Conservation (phyloP, 2,797 vertebrate species). For the Anabas testudineus region DNA sequence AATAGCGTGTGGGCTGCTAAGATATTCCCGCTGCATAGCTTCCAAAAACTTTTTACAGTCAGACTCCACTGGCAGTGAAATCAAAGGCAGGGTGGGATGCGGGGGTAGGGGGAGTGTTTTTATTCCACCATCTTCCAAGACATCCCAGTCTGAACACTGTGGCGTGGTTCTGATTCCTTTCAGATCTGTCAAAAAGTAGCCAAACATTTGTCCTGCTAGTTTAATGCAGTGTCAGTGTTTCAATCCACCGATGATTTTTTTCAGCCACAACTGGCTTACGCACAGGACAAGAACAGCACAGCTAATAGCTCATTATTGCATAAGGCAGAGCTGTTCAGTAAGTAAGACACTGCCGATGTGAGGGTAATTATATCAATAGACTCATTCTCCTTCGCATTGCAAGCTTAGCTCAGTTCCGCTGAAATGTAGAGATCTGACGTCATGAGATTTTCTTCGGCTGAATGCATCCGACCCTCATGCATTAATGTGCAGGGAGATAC, state of each 20-base stretch:
- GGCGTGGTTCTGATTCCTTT: conserved; percentile 62
- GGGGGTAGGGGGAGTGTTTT: conserved; percentile 40
- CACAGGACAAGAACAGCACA: conserved; percentile 11
- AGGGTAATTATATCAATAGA: conserved; percentile 53
- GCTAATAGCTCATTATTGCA: conserved; percentile 49
- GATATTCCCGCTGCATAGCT: conserved; percentile 60
- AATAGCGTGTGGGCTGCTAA: conserved; percentile 68
- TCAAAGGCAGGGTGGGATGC: conserved; percentile 69
- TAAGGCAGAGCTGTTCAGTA: conserved; percentile 19
- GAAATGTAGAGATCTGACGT: conserved; percentile 56
- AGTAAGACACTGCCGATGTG: conserved; percentile 34
- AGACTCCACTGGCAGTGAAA: conserved; percentile 71
- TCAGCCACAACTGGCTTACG: conserved; percentile 21
- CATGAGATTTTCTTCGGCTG: conserved; percentile 54
- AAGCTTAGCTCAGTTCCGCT: conserved; percentile 53
- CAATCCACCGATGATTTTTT: conserved; percentile 13
- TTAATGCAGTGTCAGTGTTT: conserved; percentile 19
- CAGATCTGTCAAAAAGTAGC: conserved; percentile 47
- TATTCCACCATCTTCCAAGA: conserved; percentile 62
- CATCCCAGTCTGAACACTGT: conserved; percentile 56
- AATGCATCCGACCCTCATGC: conserved; percentile 29
- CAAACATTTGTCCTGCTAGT: conserved; percentile 42
- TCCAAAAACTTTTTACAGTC: conserved; percentile 75
- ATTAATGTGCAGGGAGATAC: conserved; percentile 32
- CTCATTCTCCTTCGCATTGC: conserved; percentile 54